phyloP scores from a whole-genome alignment of 2,888 invertebrate genomes.

The Drosophila kokeensis region DNA sequence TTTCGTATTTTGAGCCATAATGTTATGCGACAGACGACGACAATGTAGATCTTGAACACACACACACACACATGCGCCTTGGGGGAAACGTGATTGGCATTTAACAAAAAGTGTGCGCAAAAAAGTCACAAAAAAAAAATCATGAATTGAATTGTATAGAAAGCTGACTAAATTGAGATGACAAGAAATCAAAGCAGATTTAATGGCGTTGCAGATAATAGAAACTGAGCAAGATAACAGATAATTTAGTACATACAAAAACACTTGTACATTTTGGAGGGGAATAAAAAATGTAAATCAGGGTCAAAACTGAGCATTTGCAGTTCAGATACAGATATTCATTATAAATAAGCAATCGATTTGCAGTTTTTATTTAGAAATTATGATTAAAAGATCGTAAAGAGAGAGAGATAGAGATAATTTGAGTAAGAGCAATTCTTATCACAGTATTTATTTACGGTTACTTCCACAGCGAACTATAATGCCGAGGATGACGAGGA shows the following conservation, averaged over 20 bases:
- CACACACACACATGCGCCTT: slow-evolving; percentile 47
- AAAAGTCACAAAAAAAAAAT: slow-evolving; percentile 29
- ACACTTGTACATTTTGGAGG: neutral
- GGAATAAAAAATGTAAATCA: neutral
- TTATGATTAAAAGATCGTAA: neutral
- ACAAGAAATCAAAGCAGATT: slow-evolving; percentile 12
- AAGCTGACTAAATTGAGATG: slow-evolving; percentile 9
- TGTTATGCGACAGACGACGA: slow-evolving; percentile 50
- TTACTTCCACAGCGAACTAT: slow-evolving; percentile 82
- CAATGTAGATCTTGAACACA: slow-evolving; percentile 64
- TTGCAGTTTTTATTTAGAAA: neutral
- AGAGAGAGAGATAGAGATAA: neutral
- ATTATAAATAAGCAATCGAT: neutral
- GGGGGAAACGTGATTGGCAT: slow-evolving; percentile 65
- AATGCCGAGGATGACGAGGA: slow-evolving; percentile 85
- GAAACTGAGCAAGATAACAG: neutral
- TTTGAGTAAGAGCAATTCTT: neutral
- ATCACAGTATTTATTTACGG: slow-evolving; percentile 6
- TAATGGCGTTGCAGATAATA: neutral
- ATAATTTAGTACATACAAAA: neutral
- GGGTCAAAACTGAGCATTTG: slow-evolving; percentile 8
- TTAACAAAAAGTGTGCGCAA: slow-evolving; percentile 35
- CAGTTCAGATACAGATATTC: neutral
- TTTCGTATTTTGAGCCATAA: slow-evolving; percentile 33
- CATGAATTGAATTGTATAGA: slow-evolving; percentile 26